Conservation (phyloP, 2,113 vertebrate species). For the Hylia prasina region DNA sequence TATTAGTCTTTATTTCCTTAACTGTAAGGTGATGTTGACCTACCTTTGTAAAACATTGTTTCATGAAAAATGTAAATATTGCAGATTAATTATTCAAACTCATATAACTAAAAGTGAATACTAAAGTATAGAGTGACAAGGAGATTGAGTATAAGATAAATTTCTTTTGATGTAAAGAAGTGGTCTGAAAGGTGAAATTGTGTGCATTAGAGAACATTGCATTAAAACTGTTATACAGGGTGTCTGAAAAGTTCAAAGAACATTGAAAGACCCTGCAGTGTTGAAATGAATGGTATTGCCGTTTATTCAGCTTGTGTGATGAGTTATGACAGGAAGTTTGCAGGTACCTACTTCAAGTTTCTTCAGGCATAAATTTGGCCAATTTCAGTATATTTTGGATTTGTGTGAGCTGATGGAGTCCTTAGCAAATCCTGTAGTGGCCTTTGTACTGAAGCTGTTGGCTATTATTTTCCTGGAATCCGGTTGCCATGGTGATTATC, state of each 20-base stretch:
- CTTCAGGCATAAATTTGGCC: background rate
- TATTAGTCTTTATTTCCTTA: background rate
- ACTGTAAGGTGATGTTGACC: background rate
- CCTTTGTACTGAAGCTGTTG: background rate
- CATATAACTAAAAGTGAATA: background rate
- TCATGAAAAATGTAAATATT: background rate
- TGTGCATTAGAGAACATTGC: background rate
- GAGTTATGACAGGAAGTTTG: background rate
- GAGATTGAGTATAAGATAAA: background rate
- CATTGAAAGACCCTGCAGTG: background rate
- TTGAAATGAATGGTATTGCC: background rate
- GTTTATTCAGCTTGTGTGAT: background rate
- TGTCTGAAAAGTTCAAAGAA: background rate
- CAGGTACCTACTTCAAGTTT: background rate
- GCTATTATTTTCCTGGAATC: background rate
- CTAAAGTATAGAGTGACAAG: background rate
- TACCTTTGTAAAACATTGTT: background rate
- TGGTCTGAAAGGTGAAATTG: background rate
- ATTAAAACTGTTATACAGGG: background rate
- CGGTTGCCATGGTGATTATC: conserved; percentile 6
- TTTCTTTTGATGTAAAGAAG: background rate
- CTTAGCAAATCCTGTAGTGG: background rate
- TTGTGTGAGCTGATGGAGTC: background rate
- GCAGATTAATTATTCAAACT: background rate
- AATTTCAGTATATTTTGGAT: background rate